These are phyloP conservation scores for Glyptemys insculpta DNA, from an alignment of 2,797 vertebrate species.

Conservation along the genomic window DNA sequence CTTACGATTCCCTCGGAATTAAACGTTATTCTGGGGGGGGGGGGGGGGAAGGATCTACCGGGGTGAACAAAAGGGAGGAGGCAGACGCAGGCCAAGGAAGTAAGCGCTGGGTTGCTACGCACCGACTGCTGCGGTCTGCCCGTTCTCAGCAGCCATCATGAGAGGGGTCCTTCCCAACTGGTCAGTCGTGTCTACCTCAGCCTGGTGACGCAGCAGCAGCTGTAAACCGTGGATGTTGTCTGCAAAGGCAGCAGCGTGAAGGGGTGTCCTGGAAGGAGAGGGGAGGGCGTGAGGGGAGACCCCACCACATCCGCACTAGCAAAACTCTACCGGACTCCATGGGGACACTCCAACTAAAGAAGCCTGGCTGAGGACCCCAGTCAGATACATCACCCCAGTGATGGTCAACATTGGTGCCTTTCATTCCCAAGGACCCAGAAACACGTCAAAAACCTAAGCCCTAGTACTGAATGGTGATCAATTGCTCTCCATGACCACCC, in stretches of 20 bases:
- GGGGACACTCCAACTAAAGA: rapidly evolving
- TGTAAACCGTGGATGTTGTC: conserved; percentile 93
- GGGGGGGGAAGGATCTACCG: neutral
- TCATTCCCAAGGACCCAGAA: neutral
- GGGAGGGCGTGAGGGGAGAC: neutral
- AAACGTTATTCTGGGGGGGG: too few relatives aligned
- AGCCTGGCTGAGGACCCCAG: too few relatives aligned
- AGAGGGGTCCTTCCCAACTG: conserved; percentile 91
- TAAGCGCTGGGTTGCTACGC: conserved; percentile 21
- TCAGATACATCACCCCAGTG: neutral
- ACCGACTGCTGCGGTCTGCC: conserved; percentile 94
- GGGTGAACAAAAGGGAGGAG: neutral
- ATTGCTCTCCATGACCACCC: neutral
- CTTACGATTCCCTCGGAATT: too few relatives aligned
- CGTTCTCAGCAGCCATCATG: conserved; percentile 94
- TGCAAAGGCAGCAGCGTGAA: conserved; percentile 96
- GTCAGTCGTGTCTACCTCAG: conserved; percentile 92
- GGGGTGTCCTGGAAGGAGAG: conserved; percentile 87
- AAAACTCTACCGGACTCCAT: neutral
- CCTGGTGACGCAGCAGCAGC: conserved; percentile 92
- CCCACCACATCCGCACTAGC: neutral
- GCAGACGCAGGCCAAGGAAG: neutral
- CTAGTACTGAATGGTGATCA: neutral
- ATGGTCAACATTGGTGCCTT: neutral
- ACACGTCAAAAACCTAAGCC: neutral